phyloP scores from a whole-genome alignment of 2,888 invertebrate genomes.

The Oxystoma pomonae region DNA sequence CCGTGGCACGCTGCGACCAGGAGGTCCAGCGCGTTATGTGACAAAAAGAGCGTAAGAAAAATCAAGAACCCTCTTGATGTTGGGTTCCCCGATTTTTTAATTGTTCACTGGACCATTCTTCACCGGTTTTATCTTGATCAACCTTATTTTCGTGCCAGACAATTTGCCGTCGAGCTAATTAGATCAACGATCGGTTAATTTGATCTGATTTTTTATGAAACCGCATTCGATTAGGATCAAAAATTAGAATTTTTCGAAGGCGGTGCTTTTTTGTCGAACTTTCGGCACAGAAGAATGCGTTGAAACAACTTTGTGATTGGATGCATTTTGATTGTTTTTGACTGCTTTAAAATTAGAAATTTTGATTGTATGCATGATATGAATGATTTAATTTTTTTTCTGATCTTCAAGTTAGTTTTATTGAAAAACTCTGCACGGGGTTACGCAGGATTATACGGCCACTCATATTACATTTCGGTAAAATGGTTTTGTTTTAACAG shows the following conservation, averaged over 20 bases:
- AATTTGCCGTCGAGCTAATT: conserved; percentile 4
- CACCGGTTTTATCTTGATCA: conserved; percentile 21
- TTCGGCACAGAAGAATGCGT: neutral
- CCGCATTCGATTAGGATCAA: neutral
- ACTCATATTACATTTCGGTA: too few species aligned
- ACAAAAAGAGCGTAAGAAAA: conserved; percentile 17
- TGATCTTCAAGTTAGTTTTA: neutral
- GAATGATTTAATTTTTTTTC: too few species aligned
- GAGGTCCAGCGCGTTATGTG: conserved; percentile 26
- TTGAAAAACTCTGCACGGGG: neutral
- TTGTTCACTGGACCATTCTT: conserved; percentile 43
- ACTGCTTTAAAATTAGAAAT: neutral
- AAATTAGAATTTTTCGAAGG: neutral
- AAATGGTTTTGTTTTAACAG: too few species aligned
- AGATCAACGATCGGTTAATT: neutral
- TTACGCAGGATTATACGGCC: neutral
- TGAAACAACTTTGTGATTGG: neutral
- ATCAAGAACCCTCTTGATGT: conserved; percentile 24
- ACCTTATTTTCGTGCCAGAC: conserved; percentile 1
- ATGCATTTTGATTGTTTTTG: neutral
- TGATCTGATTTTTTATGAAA: neutral
- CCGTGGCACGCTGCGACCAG: conserved; percentile 16
- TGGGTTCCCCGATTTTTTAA: conserved; percentile 44
- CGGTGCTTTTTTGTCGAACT: neutral
- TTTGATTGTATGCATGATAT: neutral